Percentiles rank a stretch among this genome's conserved stretches.
Conservation (phyloP, 2,113 vertebrate genomes). For the Catagonus wagneri region DNA sequence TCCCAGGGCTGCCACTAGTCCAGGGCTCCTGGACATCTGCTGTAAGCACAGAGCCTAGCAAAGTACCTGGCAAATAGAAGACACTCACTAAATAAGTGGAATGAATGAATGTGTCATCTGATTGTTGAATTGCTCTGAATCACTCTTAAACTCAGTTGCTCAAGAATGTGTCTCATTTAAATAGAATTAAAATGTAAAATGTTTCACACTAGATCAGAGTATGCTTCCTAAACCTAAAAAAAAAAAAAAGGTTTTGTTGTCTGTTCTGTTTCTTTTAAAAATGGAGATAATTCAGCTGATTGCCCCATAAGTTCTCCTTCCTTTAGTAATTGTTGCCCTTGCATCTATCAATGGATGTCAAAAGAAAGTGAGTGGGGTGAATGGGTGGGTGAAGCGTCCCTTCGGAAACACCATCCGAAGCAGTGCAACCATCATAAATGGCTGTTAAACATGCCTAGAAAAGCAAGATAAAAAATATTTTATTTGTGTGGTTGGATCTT, state of each 20-base stretch:
- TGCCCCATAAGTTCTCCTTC: background rate
- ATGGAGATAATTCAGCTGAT: background rate
- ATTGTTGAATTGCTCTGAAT: constrained; percentile 6
- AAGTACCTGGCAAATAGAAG: background rate
- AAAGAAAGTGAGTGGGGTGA: background rate
- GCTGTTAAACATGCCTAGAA: background rate
- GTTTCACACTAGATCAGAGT: background rate
- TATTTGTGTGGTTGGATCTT: background rate
- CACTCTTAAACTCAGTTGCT: background rate
- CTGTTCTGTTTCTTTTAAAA: background rate
- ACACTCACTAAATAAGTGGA: background rate
- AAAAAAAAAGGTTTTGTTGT: background rate
- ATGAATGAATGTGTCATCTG: background rate
- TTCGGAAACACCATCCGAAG: background rate
- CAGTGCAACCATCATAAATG: background rate
- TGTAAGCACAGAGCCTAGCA: background rate
- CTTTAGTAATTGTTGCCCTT: background rate
- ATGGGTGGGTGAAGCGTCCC: background rate
- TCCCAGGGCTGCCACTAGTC: background rate
- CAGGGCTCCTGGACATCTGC: background rate
- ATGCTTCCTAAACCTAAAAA: background rate
- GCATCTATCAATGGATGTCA: background rate
- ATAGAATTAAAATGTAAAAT: constrained; percentile 17
- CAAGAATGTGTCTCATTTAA: background rate
- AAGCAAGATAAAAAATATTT: background rate